Conservation (phyloP, 2,113 vertebrate species). For the Chroicocephalus ridibundus region DNA sequence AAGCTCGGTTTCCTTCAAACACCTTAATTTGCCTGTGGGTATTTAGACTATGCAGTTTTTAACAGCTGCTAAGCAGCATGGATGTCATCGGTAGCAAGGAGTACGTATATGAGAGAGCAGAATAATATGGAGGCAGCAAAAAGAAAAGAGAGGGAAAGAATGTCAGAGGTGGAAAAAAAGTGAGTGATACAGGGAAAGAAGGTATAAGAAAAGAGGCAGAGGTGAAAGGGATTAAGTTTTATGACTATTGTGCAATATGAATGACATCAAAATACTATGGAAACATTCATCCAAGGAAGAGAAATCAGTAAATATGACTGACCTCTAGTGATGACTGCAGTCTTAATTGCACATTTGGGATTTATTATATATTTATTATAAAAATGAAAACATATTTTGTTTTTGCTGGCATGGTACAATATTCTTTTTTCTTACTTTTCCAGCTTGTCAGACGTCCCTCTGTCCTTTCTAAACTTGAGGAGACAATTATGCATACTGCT, state of each 20-base stretch:
- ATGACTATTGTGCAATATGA: not conserved
- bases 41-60: not conserved
- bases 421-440: not conserved
- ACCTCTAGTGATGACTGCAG: not conserved
- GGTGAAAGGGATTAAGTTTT: not conserved
- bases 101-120: not conserved
- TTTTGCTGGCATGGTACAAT: not conserved
- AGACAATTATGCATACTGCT: not conserved
- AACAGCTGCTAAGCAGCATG: not conserved
- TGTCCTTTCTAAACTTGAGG: not conserved
- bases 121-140: not conserved
- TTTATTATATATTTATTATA: not conserved
- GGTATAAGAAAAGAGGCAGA: not conserved
- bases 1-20: not conserved
- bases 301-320: not conserved
- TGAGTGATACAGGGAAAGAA: not conserved
- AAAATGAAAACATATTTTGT: not conserved
- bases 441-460: not conserved
- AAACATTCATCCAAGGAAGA: not conserved
- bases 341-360: not conserved
- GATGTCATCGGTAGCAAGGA: not conserved
- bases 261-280: not conserved
- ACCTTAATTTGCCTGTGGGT: not conserved
- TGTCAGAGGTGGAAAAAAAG: not conserved
- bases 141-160: not conserved